Conservation (phyloP, 2,797 vertebrate genomes). For the Oreochromis mossambicus region DNA sequence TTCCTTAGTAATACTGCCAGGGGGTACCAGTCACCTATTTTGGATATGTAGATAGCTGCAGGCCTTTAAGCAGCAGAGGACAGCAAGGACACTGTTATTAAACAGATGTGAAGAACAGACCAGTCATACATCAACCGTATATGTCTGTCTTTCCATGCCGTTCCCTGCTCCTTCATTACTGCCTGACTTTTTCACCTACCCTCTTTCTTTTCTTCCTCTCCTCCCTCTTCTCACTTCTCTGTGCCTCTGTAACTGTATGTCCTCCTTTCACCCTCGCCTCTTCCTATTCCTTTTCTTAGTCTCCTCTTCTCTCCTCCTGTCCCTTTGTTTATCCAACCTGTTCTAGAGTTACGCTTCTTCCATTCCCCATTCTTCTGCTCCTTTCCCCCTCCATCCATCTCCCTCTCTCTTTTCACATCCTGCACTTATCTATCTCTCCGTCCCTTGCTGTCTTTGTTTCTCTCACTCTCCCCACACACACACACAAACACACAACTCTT, state of each 20-base stretch:
- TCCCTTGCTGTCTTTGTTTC: neutral
- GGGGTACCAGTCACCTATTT: neutral
- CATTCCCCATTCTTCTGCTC: neutral
- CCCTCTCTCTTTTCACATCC: neutral
- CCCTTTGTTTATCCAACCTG: neutral
- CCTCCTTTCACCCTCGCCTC: conserved; percentile 21
- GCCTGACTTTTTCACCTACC: conserved; percentile 14
- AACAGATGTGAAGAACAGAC: conserved; percentile 22
- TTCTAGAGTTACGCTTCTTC: neutral
- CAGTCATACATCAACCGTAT: conserved; percentile 14
- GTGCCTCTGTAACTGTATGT: neutral
- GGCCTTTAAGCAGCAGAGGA: conserved; percentile 25
- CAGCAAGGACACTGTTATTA: conserved; percentile 24
- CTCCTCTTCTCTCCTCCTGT: neutral
- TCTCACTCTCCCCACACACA: neutral
- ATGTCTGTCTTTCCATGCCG: conserved; percentile 5
- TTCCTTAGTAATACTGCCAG: neutral
- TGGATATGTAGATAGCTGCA: neutral
- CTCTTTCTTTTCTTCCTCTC: neutral
- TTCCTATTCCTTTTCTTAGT: neutral
- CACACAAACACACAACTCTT: conserved; percentile 4
- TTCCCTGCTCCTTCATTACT: conserved; percentile 3
- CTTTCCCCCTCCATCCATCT: neutral
- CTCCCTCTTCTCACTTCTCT: neutral
- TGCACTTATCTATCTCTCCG: neutral